These are phyloP conservation scores for Pluvianellus socialis DNA, from an alignment of 2,113 vertebrate genomes.

Conservation along the genomic window DNA sequence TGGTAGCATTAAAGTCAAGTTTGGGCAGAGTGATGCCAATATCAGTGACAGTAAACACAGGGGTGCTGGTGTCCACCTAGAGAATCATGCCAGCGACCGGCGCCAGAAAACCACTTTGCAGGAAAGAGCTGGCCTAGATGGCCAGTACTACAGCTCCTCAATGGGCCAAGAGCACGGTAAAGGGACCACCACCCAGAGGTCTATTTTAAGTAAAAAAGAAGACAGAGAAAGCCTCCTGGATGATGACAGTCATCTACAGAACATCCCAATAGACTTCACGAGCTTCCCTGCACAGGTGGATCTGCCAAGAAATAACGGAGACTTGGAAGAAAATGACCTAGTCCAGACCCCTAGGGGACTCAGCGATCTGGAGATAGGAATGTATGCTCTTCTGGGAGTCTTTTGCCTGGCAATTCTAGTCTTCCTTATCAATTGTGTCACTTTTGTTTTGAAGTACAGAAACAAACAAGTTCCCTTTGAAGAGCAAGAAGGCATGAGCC, in stretches of 20 bases:
- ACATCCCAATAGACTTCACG: constrained; percentile 82
- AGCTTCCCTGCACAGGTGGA: constrained; percentile 82
- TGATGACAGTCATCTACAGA: constrained; percentile 74
- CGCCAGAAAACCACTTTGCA: constrained; percentile 49
- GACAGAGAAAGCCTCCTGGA: constrained; percentile 70
- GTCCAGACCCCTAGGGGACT: constrained; percentile 76
- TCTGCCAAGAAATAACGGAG: constrained; percentile 62
- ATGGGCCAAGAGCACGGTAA: constrained; percentile 77
- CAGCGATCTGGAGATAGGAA: constrained; percentile 92
- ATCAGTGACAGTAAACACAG: constrained; percentile 48
- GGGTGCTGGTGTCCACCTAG: constrained; percentile 55
- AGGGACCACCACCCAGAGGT: constrained; percentile 77
- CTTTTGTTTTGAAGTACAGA: constrained; percentile 87
- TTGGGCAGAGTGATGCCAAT: constrained; percentile 72
- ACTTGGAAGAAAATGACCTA: constrained; percentile 71
- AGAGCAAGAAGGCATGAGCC: constrained; percentile 84
- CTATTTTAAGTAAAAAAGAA: constrained; percentile 68
- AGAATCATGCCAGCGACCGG: constrained; percentile 49
- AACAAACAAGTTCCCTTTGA: constrained; percentile 85
- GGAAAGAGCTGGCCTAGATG: constrained; percentile 25
- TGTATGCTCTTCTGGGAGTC: constrained; percentile 91
- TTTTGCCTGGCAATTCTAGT: constrained; percentile 94
- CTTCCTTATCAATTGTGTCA: constrained; percentile 89
- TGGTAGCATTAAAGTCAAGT: constrained; percentile 83
- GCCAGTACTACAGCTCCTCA: constrained; percentile 59